A percentile compares a stretch with the other conserved stretches of the same genome.
Conservation (phyloP, 1,140 invertebrate genomes). For the Vanessa atalanta region DNA sequence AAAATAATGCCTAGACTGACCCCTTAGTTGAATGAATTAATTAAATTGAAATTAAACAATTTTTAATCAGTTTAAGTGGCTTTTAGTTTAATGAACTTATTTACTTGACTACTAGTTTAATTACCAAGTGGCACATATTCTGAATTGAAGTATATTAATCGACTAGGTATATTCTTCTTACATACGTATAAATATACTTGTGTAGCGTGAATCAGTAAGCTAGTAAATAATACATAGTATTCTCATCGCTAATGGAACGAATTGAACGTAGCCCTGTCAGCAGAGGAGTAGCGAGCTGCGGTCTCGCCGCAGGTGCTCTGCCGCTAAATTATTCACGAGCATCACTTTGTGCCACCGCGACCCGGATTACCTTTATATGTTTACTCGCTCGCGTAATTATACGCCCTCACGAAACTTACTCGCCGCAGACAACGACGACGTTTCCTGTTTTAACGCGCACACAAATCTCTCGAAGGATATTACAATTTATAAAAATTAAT, state of each 20-base stretch:
- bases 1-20: no score
- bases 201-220: conserved; percentile 18
- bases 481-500: no score
- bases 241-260: conserved; percentile 1
- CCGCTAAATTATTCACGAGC: conserved; percentile 73
- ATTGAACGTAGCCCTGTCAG: conserved; percentile 38
- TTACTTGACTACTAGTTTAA: no score
- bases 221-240: conserved; percentile 20
- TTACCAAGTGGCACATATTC: no score
- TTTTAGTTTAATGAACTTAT: no score
- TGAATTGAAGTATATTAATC: background rate
- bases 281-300: conserved; percentile 45
- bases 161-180: background rate
- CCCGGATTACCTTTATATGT: conserved; percentile 78
- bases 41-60: no score
- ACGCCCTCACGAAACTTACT: conserved; percentile 76
- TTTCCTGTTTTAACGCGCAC: background rate
- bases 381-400: conserved; percentile 78
- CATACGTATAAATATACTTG: background rate
- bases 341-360: conserved; percentile 78
- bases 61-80: no score
- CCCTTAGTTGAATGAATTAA: no score
- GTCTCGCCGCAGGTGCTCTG: conserved; percentile 68
- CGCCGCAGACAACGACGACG: conserved; percentile 41
- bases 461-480: no score